Conservation (phyloP, 2,797 vertebrate genomes). For the Ptychobarbus kaznakovi region DNA sequence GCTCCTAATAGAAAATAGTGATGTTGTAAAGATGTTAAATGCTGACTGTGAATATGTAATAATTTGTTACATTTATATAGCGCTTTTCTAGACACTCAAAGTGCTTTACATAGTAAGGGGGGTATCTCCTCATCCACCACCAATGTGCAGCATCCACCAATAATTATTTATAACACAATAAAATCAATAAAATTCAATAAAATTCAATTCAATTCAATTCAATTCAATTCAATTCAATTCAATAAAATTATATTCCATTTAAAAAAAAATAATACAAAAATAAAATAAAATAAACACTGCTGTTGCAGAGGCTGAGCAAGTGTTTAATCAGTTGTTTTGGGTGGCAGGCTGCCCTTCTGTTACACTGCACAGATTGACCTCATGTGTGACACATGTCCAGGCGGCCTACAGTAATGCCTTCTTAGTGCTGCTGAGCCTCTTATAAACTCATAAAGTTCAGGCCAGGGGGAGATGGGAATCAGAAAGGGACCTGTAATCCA, state of each 20-base stretch:
- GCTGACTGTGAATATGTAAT: neutral
- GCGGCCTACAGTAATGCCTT: constrained; percentile 47
- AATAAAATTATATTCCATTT: too few relatives aligned
- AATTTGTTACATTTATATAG: too few relatives aligned
- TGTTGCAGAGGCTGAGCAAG: neutral
- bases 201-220: too few relatives aligned
- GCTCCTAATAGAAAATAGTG: neutral
- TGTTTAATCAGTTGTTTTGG: constrained; percentile 35
- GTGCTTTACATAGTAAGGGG: too few relatives aligned
- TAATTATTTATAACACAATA: too few relatives aligned
- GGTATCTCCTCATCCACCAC: too few relatives aligned
- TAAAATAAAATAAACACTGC: neutral
- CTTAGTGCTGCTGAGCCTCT: constrained; percentile 52
- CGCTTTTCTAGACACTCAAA: too few relatives aligned
- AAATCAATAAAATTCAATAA: too few relatives aligned
- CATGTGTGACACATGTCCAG: constrained; percentile 43
- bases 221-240: too few relatives aligned
- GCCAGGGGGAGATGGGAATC: constrained; percentile 42
- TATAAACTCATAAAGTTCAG: constrained; percentile 50
- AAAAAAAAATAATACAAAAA: too few relatives aligned
- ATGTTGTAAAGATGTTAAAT: neutral
- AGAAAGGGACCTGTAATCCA: constrained; percentile 33
- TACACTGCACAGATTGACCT: constrained; percentile 42
- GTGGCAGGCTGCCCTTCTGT: constrained; percentile 18
- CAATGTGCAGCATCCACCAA: too few relatives aligned